Evolutionary conservation across 35 echinoderm and acorn worm genomes (phyloP).

Genomic region (Chiridota heheva): DNA sequence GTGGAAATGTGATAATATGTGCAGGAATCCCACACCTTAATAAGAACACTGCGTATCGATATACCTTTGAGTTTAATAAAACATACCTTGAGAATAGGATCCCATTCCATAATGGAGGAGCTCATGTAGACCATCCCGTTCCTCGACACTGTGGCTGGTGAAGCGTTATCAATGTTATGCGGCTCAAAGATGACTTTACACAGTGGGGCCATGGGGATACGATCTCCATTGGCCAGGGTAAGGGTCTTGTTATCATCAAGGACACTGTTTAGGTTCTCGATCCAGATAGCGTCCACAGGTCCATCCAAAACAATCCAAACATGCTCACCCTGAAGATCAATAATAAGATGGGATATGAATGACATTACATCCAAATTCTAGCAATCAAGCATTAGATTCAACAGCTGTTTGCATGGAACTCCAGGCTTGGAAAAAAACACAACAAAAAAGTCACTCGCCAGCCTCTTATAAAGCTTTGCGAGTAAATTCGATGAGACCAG

Average conservation of each 20-base stretch:
- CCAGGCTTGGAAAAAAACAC: no score
- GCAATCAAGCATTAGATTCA: no score
- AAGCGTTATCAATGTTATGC: conserved; percentile 99
- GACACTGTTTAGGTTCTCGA: conserved; percentile 96
- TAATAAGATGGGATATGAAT: no score
- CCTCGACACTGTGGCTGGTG: conserved; percentile 88
- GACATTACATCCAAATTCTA: no score
- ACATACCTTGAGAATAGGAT: conserved; percentile 79
- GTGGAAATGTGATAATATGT: no score
- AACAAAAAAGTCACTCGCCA: no score
- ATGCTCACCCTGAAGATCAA: conserved; percentile 70
- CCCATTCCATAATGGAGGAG: conserved; percentile 94
- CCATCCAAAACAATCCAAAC: conserved; percentile 98
- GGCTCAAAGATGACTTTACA: conserved; percentile 94
- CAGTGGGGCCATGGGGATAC: conserved; percentile 93
- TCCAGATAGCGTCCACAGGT: conserved; percentile 98
- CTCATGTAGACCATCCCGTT: conserved; percentile 99
- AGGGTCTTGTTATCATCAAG: conserved; percentile 97
- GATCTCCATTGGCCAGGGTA: conserved; percentile 95
- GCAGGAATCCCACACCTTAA: no score
- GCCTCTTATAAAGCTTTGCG: no score
- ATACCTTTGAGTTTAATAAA: neutral
- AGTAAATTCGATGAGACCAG: no score
- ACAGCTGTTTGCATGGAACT: no score
- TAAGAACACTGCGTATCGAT: neutral